A percentile compares a stretch with the other conserved stretches of the same genome.
phyloP scores from a whole-genome alignment of 1,140 invertebrate genomes.

The Musca vetustissima region DNA sequence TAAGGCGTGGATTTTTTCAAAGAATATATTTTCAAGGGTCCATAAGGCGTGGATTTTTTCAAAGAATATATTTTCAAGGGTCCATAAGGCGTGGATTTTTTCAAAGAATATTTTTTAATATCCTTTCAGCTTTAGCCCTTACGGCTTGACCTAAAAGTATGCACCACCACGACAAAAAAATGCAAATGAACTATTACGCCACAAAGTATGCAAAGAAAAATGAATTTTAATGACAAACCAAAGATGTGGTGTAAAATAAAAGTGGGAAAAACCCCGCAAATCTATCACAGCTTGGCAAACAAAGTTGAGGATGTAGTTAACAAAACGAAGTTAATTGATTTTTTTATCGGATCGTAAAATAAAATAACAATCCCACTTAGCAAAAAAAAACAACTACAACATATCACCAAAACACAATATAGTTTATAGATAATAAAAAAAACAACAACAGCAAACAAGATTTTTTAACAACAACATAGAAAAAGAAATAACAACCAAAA shows the following conservation, averaged over 20 bases:
- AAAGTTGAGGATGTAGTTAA: not conserved
- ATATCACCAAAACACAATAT: slow-evolving; percentile 5
- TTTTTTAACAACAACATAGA: slow-evolving; percentile 3
- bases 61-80: too few species aligned
- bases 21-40: too few species aligned
- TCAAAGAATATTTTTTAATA: too few species aligned
- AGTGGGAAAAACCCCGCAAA: too few species aligned
- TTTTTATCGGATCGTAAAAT: too few species aligned
- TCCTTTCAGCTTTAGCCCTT: too few species aligned
- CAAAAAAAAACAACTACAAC: not conserved
- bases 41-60: too few species aligned
- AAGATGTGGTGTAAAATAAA: not conserved
- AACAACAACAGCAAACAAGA: slow-evolving; percentile 1
- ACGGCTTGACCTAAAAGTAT: slow-evolving; percentile 17
- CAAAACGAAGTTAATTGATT: not conserved
- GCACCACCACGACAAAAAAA: not conserved
- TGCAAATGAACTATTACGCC: too few species aligned
- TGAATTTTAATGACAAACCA: not conserved
- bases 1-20: too few species aligned
- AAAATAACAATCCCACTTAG: not conserved
- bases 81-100: too few species aligned
- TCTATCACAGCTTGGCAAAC: not conserved
- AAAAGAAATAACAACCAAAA: not conserved
- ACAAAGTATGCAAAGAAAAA: too few species aligned
- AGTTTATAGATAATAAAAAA: not conserved